Base-by-base conservation (phyloP, 2,888 invertebrate species). In the Drosophila cognata region DNA sequence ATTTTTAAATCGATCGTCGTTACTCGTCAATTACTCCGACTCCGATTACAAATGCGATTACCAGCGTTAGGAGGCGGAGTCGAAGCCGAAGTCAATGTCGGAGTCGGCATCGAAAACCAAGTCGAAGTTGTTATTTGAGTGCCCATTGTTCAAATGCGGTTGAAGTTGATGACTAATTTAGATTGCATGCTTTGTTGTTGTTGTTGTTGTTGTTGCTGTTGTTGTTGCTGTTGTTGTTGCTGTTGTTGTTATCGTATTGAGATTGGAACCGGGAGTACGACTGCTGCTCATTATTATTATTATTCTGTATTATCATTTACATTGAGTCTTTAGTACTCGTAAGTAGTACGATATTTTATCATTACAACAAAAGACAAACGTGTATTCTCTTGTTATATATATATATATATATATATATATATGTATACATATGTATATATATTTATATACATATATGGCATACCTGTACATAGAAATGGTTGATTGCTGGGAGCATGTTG, bases 291-390 rank as follows among this genome's bases (percentile, higher is more conserved):
- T 41, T 59, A 55, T 43, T 41, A 58, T 74, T 63, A 79, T 71
- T 76, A 74, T 58, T 71, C 58, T 59, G 48, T 65, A 69, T 85
- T 77, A 85, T 80, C 53, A 75, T 73, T 81, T 72, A 72, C 77
- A 82, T 80, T 68, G 58, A 58, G 81, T 81, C 82, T 84, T 79
- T 82, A 75, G 66, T 65, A 62, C 62, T 62, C 62, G 31, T 62
- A 76, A 70, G 76, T 74, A 64, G 71, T 68, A 59, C 65, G 38
- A 84, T 84, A 79, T 87, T 82, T 87, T 74, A 76, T 71, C 72
- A 56, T 69, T 58, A 64, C 48, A 73, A 67, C 71, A 81, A 83
- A 74, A 78, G 76, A 57, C 52, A 52, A 43, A 52, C 46, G 43
- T 57, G 46, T 51, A 60, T 67, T 68, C 63, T 61, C 67, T 74